Base-by-base conservation (phyloP, 2,888 invertebrate species). In the Pristionchus exspectatus region DNA sequence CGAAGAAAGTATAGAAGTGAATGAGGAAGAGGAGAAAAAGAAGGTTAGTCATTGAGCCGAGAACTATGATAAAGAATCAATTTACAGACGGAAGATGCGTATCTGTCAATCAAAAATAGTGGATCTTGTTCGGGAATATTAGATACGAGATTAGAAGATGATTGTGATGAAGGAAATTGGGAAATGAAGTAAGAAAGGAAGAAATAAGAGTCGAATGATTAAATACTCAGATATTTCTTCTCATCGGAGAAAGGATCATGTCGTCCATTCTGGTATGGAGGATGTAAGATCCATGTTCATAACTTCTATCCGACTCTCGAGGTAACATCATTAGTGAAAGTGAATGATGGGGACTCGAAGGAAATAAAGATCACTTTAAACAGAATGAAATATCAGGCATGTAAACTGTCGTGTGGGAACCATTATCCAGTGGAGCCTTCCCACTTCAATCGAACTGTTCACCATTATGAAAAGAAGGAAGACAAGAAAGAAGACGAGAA, bases 231-330 rank as follows among this genome's bases (percentile, higher is more conserved):
- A 87, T 87, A 72, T 21, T 88, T 81, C 66, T 88, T 63, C 81
- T 88, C 88, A 3, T 77, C 91, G 24, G 90, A 91, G 59, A 88
- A 90, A 54, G 91, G 92, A 2, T 72, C 90, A 14, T 94, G 94
- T 89, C 92, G 92, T 33, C 91, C 91, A 21, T 94, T 94, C 90
- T 95, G 94, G 94, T 94, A 93, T 63, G 94, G 94, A 63, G 94
- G 94, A 33, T 94, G 94, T 74, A 91, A 92, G 24, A 90, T 91
- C 14, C 91, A 91, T 27, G 88, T 91, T 9, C 88, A 90, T 27
- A 93, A 93, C 88, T 92, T 92, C 85, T 93, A 92, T 90, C 90
- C 90, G 2, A 89, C 91, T 90, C 90, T 90, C 33, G 90, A 90
- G 88, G 93, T 93, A 27, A 66, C 50, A 21, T 12, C 44, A 77